These are phyloP conservation scores for Rhea pennata DNA, from an alignment of 2,113 vertebrate genomes.

Conservation along the genomic window DNA sequence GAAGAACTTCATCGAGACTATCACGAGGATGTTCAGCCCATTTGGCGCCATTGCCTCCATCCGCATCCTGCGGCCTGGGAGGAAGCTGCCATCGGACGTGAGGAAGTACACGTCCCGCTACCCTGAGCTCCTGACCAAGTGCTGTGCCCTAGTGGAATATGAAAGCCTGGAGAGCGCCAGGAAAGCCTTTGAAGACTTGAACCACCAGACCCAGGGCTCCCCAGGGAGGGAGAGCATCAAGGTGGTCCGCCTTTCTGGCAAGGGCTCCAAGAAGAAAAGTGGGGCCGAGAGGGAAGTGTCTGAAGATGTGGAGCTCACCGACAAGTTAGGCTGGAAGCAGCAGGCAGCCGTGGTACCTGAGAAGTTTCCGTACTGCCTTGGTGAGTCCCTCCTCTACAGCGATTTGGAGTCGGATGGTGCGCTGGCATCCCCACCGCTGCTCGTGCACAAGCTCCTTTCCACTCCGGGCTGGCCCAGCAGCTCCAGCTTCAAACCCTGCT, in stretches of 20 bases:
- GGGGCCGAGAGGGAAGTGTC: neutral
- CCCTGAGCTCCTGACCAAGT: constrained; percentile 72
- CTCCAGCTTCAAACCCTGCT: neutral
- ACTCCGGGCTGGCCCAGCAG: neutral
- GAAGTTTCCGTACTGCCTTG: neutral
- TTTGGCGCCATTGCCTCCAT: constrained; percentile 71
- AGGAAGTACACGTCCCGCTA: constrained; percentile 66
- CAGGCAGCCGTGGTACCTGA: accelerated
- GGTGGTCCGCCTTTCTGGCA: constrained; percentile 6
- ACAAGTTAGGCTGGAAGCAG: neutral
- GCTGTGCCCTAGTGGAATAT: constrained; percentile 82
- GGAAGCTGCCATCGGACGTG: constrained; percentile 78
- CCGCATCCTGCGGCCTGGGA: constrained; percentile 79
- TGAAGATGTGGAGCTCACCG: neutral
- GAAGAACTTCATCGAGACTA: constrained; percentile 58
- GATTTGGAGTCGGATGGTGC: neutral
- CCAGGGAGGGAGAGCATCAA: neutral
- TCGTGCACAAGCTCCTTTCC: neutral
- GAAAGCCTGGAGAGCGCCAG: constrained; percentile 74
- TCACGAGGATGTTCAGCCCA: constrained; percentile 71
- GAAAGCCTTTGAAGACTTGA: constrained; percentile 68
- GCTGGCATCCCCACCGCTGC: neutral
- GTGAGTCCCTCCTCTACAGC: constrained; percentile 22
- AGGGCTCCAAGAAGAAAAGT: constrained; percentile 53
- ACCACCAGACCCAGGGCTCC: neutral